phyloP scores from a whole-genome alignment of 2,797 vertebrate species.

The Natrix natrix region DNA sequence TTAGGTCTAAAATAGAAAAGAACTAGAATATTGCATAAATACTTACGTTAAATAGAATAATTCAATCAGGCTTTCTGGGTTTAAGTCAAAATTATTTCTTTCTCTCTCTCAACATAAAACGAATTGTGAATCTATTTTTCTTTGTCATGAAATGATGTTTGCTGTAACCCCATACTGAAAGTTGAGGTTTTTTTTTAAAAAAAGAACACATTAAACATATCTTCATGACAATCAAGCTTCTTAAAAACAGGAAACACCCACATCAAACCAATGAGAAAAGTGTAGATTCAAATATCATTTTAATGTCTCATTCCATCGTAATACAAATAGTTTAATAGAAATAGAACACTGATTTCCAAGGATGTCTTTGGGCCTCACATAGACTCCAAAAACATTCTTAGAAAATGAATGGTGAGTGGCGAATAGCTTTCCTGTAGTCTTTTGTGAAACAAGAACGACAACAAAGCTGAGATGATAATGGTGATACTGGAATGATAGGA shows the following conservation, averaged over 20 bases:
- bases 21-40: neutral
- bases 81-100: neutral
- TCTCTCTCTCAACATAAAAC: neutral
- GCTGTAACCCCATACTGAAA: slow-evolving; percentile 27
- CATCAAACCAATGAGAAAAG: neutral
- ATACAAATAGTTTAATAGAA: neutral
- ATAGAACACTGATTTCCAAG: neutral
- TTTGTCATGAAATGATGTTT: neutral
- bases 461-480: neutral
- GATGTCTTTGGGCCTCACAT: neutral
- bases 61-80: neutral
- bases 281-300: neutral
- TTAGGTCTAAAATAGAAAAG: neutral
- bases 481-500: neutral
- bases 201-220: neutral
- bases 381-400: neutral
- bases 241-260: slow-evolving; percentile 4
- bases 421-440: neutral
- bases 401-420: neutral
- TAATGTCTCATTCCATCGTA: neutral
- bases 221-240: neutral
- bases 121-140: neutral
- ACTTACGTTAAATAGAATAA: neutral
- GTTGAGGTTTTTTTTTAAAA: neutral
- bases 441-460: neutral